Evolutionary conservation across 2,888 invertebrate species (phyloP).

Genomic region (Catocala sponsa): DNA sequence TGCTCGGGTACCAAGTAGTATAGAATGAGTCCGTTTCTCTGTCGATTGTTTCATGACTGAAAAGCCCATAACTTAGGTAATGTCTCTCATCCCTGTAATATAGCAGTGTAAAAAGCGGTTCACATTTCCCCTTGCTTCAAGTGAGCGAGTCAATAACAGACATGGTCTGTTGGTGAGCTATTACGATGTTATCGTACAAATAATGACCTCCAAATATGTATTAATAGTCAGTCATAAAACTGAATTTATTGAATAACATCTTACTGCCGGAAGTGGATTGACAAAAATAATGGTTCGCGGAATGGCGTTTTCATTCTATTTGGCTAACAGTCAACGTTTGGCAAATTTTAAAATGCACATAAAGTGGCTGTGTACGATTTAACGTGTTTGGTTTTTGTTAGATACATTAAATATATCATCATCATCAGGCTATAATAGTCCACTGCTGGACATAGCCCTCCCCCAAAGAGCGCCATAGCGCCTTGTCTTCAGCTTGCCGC

Average conservation of each 20-base stretch:
- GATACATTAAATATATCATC: too few relatives aligned
- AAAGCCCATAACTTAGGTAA: too few relatives aligned
- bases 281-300: slow-evolving; percentile 30
- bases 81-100: too few relatives aligned
- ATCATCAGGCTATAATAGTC: too few relatives aligned
- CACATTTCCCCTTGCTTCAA: not conserved
- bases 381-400: too few relatives aligned
- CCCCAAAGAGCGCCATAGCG: too few relatives aligned
- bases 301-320: not conserved
- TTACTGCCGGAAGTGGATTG: slow-evolving; percentile 27
- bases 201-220: slow-evolving; percentile 13
- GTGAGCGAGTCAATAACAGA: slow-evolving; percentile 1
- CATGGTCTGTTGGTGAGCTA: slow-evolving; percentile 6
- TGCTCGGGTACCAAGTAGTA: too few relatives aligned
- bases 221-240: slow-evolving; percentile 31
- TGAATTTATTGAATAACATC: slow-evolving; percentile 29
- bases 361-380: too few relatives aligned
- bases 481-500: too few relatives aligned
- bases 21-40: too few relatives aligned
- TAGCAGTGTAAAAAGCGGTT: not conserved
- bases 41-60: too few relatives aligned
- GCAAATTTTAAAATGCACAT: not conserved
- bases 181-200: slow-evolving; percentile 25
- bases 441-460: too few relatives aligned
- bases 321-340: not conserved